These are phyloP conservation scores for Dascillus cervinus DNA, from an alignment of 2,888 invertebrate genomes.

Conservation along the genomic window DNA sequence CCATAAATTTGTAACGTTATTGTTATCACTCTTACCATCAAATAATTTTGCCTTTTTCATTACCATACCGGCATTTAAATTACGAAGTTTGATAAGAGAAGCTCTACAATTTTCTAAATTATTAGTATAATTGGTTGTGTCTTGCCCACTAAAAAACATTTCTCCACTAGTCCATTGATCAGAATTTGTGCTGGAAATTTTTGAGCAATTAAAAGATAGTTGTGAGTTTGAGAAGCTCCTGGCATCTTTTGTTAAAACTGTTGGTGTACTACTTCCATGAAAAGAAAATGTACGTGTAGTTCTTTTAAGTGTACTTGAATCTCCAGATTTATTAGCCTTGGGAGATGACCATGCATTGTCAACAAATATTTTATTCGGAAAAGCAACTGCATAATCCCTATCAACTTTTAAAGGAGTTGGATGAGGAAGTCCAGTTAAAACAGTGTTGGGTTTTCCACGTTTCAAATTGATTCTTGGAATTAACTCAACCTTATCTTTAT, in stretches of 20 bases:
- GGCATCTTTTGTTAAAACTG: constrained; percentile 4
- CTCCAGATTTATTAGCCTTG: constrained; percentile 2
- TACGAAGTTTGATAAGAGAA: constrained; percentile 62
- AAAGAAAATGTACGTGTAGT: constrained; percentile 20
- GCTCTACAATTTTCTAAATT: constrained; percentile 57
- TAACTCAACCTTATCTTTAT: constrained; percentile 34
- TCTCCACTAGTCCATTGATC: constrained; percentile 42
- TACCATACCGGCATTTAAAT: constrained; percentile 74
- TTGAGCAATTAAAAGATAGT: constrained; percentile 5
- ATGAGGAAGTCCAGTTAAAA: constrained; percentile 34
- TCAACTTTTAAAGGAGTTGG: constrained; percentile 3
- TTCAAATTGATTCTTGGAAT: constrained; percentile 47
- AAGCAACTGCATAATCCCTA: too few species aligned
- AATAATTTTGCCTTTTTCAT: constrained; percentile 71
- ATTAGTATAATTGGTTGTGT: constrained; percentile 44
- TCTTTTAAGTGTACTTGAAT: constrained; percentile 13
- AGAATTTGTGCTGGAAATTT: constrained; percentile 15
- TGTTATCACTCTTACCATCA: too few species aligned
- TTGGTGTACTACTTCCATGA: constrained; percentile 10
- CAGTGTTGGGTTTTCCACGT: constrained; percentile 46
- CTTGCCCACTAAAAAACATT: constrained; percentile 39
- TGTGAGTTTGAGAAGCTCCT: constrained; percentile 4
- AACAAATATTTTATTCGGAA: too few species aligned
- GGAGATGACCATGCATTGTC: too few species aligned
- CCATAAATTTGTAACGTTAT: too few species aligned